Evolutionary conservation across 2,888 invertebrate genomes (phyloP), one percentile per base, ranked within the genome.

Genomic region (Abrostola tripartita): DNA sequence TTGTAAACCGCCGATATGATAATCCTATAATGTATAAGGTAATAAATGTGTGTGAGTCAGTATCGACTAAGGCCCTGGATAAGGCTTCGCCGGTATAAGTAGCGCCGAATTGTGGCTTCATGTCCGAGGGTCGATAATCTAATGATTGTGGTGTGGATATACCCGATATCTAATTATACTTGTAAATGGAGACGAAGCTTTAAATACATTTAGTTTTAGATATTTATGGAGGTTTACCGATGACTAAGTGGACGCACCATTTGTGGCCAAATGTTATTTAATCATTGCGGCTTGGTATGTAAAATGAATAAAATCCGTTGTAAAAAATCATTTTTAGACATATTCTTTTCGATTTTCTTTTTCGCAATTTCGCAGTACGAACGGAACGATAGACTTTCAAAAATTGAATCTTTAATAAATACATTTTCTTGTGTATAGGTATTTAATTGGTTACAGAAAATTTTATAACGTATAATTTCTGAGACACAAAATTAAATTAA

Each of bases 81-180:
- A 91, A 78, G 93, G 93, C 89, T 93, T 93, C 92, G 76, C 83
- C 81, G 83, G 86, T 85, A 84, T 87, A 87, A 88, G 89, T 88
- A 85, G 81, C 82, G 81, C 87, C 89, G 79, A 92, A 92, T 86
- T 89, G 90, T 88, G 93, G 92, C 92, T 93, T 93, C 92, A 76
- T 80, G 85, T 81, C 81, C 81, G 71, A 80, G 70, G 83, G 81
- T 81, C 85, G 81, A 85, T 81, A 78, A 81, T 81, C 81, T 77
- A 79, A 74, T 75, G 74, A 77, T 71, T 77, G 67, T 55, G 76
- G 76, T 65, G 71, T 63, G 74, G 74, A 71, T 76, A 76, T 62
- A 79, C 58, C 59, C 55, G 59, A 65, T 79, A 77, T 70, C 80
- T 77, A 69, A 79, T 77, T 79, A 73, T 76, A 77, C 80, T 79